Evolutionary conservation across 2,797 vertebrate species (phyloP), one percentile per base, ranked within the genome.

Genomic region (Xiphorhynchus erythropygius): DNA sequence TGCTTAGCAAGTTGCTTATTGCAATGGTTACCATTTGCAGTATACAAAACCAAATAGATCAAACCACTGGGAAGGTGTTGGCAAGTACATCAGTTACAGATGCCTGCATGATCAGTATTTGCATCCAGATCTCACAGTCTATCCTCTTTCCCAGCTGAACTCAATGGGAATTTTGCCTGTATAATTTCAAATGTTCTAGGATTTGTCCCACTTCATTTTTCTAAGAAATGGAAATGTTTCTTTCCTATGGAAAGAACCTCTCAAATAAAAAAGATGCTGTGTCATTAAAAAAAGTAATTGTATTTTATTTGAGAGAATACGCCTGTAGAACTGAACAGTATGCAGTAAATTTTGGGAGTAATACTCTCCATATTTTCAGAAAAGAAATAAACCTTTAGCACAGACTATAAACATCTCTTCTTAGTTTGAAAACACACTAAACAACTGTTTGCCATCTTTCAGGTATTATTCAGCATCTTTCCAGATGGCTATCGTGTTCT

Each of bases 21-120:
- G 39, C 0, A 0, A 24, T 32, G 28, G 28, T 49, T 92, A 62
- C 8, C 3, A 30, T 18, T 50, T 74, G 5, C 50, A 73, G 6
- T 52, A 52, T 11, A 46, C n/a, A 69, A 69, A 87, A 47, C 7
- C n/a, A 62, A 92, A 63, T 28, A 73, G 30, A 79, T 39, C n/a
- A 73, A 69, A 37, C 39, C 23, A 15, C 25, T 32, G 16, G 18
- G 50, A 60, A 87, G 44, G 15, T 53, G 25, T 11, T 87, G 75
- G 49, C 37, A 94, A 83, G 83, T 46, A 64, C 10, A 63, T 49
- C 28, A 44, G 25, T 57, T 79, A 59, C 74, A 82, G 22, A n/a
- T 62, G 35, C 52, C 52, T 56, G 13, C 82, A 64, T 24, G 7
- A 33, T 59, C 3, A 2, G 55, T 62, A 28, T 13, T 79, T 69